phyloP scores from a whole-genome alignment of 2,888 invertebrate genomes.

The Xylocampa areola region DNA sequence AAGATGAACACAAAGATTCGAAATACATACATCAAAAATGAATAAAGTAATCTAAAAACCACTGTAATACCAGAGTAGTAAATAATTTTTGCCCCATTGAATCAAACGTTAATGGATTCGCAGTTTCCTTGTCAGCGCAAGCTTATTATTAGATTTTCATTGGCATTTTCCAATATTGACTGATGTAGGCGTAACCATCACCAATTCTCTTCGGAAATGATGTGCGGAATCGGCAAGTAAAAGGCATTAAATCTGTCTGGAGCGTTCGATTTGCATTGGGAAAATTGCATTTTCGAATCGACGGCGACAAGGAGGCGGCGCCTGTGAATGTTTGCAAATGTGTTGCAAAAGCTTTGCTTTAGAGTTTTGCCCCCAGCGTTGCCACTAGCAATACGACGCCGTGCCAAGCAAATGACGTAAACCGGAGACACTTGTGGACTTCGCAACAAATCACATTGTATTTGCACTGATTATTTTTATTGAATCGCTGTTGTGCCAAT shows the following conservation, averaged over 20 bases:
- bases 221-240: conserved; percentile 83
- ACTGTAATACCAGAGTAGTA: conserved; percentile 36
- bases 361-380: conserved; percentile 61
- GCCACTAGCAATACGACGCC: conserved; percentile 39
- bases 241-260: conserved; percentile 87
- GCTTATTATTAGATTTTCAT: conserved; percentile 30
- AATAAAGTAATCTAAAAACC: conserved; percentile 40
- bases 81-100: conserved; percentile 51
- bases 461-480: conserved; percentile 37
- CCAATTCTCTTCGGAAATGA: conserved; percentile 79
- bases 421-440: conserved; percentile 38
- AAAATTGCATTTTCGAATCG: conserved; percentile 87
- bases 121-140: conserved; percentile 21
- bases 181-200: conserved; percentile 65
- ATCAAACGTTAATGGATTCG: conserved; percentile 22
- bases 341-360: conserved; percentile 75
- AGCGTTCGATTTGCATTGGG: conserved; percentile 86
- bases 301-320: conserved; percentile 75
- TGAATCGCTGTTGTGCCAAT: conserved; percentile 9
- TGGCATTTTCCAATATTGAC: conserved; percentile 43
- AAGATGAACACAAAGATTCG: conserved; percentile 14
- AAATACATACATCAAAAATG: conserved; percentile 18
- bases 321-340: conserved; percentile 79
- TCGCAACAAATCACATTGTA: conserved; percentile 36
- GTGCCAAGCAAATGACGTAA: conserved; percentile 43